Percentiles rank a stretch among this genome's conserved stretches.
These are phyloP conservation scores for Pseudotriccus pelzelni DNA, from an alignment of 2,797 vertebrate genomes.

Conservation along the genomic window DNA sequence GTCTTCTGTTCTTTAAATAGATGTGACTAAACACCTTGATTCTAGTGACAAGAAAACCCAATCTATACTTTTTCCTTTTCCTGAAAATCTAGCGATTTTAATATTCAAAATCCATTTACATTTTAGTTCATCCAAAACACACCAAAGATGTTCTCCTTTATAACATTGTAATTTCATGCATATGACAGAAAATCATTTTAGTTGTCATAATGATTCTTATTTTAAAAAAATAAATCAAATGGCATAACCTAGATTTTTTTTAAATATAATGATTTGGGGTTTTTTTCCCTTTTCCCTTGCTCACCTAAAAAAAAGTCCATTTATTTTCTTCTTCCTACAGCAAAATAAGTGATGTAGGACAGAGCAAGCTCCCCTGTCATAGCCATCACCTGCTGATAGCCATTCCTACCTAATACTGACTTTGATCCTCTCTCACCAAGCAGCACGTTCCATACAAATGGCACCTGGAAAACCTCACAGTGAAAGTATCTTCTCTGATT, in stretches of 20 bases:
- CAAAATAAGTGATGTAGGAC: neutral
- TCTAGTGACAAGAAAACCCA: neutral
- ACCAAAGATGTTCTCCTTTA: neutral
- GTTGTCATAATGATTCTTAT: neutral
- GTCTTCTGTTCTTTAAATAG: neutral
- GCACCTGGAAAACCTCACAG: neutral
- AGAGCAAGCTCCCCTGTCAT: fast-evolving
- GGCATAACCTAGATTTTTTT: neutral
- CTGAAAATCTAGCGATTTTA: neutral
- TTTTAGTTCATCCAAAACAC: neutral
- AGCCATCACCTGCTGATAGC: neutral
- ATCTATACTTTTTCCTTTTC: neutral
- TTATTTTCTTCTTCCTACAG: neutral
- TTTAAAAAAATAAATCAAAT: neutral
- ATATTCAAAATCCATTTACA: neutral
- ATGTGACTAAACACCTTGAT: neutral
- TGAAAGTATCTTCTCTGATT: neutral
- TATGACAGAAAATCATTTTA: neutral
- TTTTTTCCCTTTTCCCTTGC: neutral
- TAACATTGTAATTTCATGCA: neutral
- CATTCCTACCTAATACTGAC: neutral
- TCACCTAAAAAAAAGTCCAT: neutral
- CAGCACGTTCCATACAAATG: neutral
- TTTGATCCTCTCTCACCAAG: neutral
- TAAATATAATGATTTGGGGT: fast-evolving